Percentiles rank a stretch among this genome's conserved stretches.
Evolutionary conservation across 2,797 vertebrate genomes (phyloP).

Genomic region (Phataginus tricuspis): DNA sequence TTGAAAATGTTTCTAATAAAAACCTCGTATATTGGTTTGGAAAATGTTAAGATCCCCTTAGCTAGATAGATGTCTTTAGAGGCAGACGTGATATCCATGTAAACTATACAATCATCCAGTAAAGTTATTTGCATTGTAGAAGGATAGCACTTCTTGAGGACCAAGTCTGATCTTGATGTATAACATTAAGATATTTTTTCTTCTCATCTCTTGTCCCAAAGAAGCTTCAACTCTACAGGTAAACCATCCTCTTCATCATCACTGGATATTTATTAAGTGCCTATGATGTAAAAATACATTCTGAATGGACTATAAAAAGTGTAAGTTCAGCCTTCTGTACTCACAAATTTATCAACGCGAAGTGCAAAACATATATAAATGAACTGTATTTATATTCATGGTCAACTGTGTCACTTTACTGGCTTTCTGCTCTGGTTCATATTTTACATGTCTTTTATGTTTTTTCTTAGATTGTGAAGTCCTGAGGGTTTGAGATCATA

Average conservation of each 20-base stretch:
- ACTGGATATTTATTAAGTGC: background rate
- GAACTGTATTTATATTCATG: background rate
- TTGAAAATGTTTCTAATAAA: background rate
- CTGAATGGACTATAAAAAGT: background rate
- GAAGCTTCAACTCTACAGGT: background rate
- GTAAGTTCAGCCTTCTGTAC: background rate
- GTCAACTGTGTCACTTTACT: background rate
- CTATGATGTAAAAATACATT: background rate
- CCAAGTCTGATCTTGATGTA: background rate
- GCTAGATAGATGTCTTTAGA: background rate
- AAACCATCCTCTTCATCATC: background rate
- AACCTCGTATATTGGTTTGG: background rate
- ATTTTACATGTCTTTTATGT: conserved; percentile 6
- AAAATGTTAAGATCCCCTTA: background rate
- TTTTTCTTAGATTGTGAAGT: conserved; percentile 43
- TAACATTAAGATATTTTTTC: too few species aligned
- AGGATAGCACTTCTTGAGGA: background rate
- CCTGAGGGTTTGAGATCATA: background rate
- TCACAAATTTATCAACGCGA: background rate
- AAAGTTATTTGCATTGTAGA: background rate
- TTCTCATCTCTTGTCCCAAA: background rate
- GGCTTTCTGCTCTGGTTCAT: conserved; percentile 20
- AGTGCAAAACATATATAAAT: background rate
- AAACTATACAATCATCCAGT: background rate
- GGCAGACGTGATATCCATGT: background rate